Base-by-base conservation (phyloP, 2,113 vertebrate genomes). In the Colius striatus region DNA sequence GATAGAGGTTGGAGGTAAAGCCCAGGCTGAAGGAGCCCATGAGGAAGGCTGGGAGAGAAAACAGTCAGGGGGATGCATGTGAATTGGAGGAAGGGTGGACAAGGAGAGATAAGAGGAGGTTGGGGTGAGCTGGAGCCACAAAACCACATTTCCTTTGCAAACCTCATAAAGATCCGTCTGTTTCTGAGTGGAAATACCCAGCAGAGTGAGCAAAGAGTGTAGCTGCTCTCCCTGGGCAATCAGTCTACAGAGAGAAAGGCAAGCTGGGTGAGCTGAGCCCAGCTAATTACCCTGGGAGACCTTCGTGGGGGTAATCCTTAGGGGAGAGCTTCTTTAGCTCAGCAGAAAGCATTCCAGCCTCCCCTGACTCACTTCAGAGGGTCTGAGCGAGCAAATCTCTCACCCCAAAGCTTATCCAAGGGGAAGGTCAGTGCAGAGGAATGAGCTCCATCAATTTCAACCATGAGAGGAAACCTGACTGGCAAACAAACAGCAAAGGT, bases 151-250 rank as follows among this genome's bases (percentile, higher is more conserved):
- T 68, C 17, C 55, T 71, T 43, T 48, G 47, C 48, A 74, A 66
- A 87, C 30, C 30, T 62, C 66, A 5, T 26, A 51, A 73, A 70
- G 25, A 32, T 47, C 22, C 3, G 3, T 3, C 43, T 63, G 3
- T 38, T 87, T 51, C 50, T 1, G 0, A 34, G 50, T 0, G 0
- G 0, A 92, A 80, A 77, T 10, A 10, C 73, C 63, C 4, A 2
- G 15, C 8, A 21, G 41, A 58, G 19, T 11, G 57, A 77, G n/a
- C 54, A 66, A 62, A 21, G 4, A 7, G 0, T 20, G 41, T 23
- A 75, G 48, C 58, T 70, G 43, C 43, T 68, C 60, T 73, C n/a
- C 74, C 19, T n/a, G 21, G 79, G 82, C 41, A 25, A 48, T 54
- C 74, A 82, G 38, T 17, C 50, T 14, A 2, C 5, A 3, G n/a